Evolutionary conservation across 2,797 vertebrate species (phyloP).

Genomic region (Micromesistius poutassou): DNA sequence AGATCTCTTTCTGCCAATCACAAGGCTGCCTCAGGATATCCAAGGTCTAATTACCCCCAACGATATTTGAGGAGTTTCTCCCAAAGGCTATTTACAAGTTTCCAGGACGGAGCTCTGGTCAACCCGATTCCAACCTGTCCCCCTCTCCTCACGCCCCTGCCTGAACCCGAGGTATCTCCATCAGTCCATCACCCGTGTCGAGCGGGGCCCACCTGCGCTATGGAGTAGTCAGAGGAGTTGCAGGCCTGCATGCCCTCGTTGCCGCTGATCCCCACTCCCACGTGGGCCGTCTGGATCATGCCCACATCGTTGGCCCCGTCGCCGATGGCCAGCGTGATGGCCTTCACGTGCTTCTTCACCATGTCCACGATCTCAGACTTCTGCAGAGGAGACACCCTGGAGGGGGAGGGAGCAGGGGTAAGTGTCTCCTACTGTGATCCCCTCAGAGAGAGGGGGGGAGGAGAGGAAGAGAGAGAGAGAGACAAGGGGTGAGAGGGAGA

Average conservation of each 20-base stretch:
- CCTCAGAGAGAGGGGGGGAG: too few species aligned
- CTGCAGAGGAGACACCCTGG: slow-evolving; percentile 95
- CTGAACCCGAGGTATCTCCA: not conserved
- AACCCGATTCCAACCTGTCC: not conserved
- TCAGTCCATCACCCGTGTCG: not conserved
- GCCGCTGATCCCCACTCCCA: slow-evolving; percentile 96
- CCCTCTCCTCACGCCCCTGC: not conserved
- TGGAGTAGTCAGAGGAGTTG: slow-evolving; percentile 97
- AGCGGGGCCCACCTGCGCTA: slow-evolving; percentile 83
- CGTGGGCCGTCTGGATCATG: slow-evolving; percentile 98
- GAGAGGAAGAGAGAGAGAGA: not conserved
- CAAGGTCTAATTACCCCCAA: not conserved
- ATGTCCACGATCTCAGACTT: slow-evolving; percentile 99
- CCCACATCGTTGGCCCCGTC: slow-evolving; percentile 98
- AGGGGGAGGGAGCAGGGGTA: slow-evolving; percentile 31
- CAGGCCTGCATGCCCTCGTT: slow-evolving; percentile 99
- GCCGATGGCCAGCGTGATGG: slow-evolving; percentile 96
- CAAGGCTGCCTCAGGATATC: not conserved
- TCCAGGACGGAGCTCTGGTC: not conserved
- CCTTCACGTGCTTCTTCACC: slow-evolving; percentile 97
- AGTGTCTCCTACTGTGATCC: not conserved
- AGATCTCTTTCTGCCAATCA: not conserved
- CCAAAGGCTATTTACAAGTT: not conserved
- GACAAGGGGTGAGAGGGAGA: too few species aligned
- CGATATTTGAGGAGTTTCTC: not conserved